A percentile compares a stretch with the other conserved stretches of the same genome.
phyloP scores from a whole-genome alignment of 2,888 invertebrate species.

The Eucriotettix oculatus region DNA sequence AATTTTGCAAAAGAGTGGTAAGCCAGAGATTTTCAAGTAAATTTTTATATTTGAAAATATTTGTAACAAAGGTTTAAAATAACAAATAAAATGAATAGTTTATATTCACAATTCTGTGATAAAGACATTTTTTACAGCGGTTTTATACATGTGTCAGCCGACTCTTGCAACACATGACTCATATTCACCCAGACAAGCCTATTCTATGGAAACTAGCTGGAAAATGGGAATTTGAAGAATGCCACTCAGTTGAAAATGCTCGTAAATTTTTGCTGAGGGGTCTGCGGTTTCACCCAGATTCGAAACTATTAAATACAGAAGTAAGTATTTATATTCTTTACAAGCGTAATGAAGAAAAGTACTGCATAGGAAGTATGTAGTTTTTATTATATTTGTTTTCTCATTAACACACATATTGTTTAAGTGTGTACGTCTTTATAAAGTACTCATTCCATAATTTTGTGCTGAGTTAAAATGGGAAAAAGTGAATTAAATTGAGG shows the following conservation, averaged over 20 bases:
- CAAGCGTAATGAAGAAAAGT: too few species aligned
- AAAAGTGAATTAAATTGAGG: too few species aligned
- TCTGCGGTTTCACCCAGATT: slow-evolving; percentile 53
- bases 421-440: too few species aligned
- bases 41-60: not conserved
- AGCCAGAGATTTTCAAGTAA: slow-evolving; percentile 15
- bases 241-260: slow-evolving; percentile 48
- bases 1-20: slow-evolving; percentile 55
- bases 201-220: slow-evolving; percentile 67
- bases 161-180: slow-evolving; percentile 27
- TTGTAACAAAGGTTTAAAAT: not conserved
- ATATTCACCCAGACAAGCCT: slow-evolving; percentile 56
- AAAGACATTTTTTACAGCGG: slow-evolving; percentile 19
- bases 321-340: not conserved
- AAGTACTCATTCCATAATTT: too few species aligned
- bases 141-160: slow-evolving; percentile 23
- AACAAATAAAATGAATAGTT: too few species aligned
- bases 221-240: slow-evolving; percentile 56
- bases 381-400: too few species aligned
- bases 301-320: slow-evolving; percentile 32
- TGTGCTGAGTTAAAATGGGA: too few species aligned
- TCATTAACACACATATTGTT: too few species aligned
- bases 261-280: slow-evolving; percentile 57
- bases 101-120: too few species aligned
- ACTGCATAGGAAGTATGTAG: too few species aligned